Base-by-base conservation (phyloP, 2,797 vertebrate genomes). In the Rhinophrynus dorsalis region DNA sequence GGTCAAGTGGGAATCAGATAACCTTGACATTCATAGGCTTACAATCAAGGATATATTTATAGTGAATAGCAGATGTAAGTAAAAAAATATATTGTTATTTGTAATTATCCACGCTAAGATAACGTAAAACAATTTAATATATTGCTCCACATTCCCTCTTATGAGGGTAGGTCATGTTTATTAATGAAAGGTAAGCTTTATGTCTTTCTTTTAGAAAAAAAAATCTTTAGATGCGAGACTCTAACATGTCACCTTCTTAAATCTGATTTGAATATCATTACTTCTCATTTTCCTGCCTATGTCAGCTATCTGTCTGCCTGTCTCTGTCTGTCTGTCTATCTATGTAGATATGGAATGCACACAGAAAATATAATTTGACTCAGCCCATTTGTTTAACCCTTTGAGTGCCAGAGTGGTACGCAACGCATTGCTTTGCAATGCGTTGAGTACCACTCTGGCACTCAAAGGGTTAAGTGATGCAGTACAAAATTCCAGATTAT, bases 1-100 rank as follows among this genome's bases (percentile, higher is more conserved):
- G 64, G 57, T 63, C 78, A 84, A 83, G 55, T 62, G 59, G 67
- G 84, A 86, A 56, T 17, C 60, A 54, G 80, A 75, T 75, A 74
- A 81, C 76, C 52, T 76, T 83, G 71, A 78, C 63, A 78, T 48
- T 74, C 51, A 55, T 58, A 74, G 35, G 40, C 33, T 75, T 35
- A 30, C 27, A 74, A 71, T 57, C 62, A 68, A 48, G 73, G 61
- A 2, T 74, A 70, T 18, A 27, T 74, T 10, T 35, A 1, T 50
- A 50, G 33, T 10, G 61, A 67, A 12, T 5, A 42, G 71, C 67
- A 70, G 0, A 38, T 59, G 1, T 51, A 74, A 55, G 48, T 26
- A 44, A 29, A 65, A 26, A 18, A 4, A 13, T n/a, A 70, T 52
- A 1, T 1, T 6, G 50, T 51, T 74, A 10, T 59, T 57, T 27